Percentiles rank a stretch among this genome's conserved stretches.
These are phyloP conservation scores for Deilephila elpenor DNA, from an alignment of 2,888 invertebrate genomes.

Conservation along the genomic window DNA sequence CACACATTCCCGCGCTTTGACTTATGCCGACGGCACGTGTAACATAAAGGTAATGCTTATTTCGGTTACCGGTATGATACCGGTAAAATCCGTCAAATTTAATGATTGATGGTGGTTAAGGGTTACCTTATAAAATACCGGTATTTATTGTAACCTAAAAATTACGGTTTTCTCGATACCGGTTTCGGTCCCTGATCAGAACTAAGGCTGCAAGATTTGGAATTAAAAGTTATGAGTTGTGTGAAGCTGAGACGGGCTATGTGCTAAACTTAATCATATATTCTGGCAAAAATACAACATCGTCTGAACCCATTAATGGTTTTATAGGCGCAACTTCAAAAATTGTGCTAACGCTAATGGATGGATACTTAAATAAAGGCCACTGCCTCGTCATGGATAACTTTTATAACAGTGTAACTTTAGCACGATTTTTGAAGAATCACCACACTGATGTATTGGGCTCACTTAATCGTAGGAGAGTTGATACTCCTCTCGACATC, in stretches of 20 bases:
- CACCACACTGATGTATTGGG: not conserved
- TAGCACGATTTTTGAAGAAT: not conserved
- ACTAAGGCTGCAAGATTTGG: slow-evolving; percentile 36
- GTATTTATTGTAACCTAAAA: too few species aligned
- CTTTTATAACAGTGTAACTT: not conserved
- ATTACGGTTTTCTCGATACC: too few species aligned
- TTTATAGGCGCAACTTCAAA: not conserved
- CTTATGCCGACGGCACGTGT: too few species aligned
- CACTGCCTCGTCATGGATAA: slow-evolving; percentile 8
- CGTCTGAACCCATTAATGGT: not conserved
- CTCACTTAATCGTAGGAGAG: not conserved
- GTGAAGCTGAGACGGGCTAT: slow-evolving; percentile 34
- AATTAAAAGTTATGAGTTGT: slow-evolving; percentile 39
- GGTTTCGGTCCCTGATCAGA: too few species aligned
- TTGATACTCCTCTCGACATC: not conserved
- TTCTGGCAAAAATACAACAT: slow-evolving; percentile 3
- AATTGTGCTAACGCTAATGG: not conserved
- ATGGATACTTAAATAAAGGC: not conserved
- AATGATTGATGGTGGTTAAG: too few species aligned
- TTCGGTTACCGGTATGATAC: too few species aligned
- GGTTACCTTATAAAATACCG: too few species aligned
- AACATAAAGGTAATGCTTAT: too few species aligned
- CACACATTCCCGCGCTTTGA: too few species aligned
- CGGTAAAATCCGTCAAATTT: too few species aligned
- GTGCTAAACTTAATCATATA: slow-evolving; percentile 15